These are phyloP conservation scores for Chrysotoxum bicinctum DNA, from an alignment of 2,888 invertebrate genomes.

Conservation along the genomic window DNA sequence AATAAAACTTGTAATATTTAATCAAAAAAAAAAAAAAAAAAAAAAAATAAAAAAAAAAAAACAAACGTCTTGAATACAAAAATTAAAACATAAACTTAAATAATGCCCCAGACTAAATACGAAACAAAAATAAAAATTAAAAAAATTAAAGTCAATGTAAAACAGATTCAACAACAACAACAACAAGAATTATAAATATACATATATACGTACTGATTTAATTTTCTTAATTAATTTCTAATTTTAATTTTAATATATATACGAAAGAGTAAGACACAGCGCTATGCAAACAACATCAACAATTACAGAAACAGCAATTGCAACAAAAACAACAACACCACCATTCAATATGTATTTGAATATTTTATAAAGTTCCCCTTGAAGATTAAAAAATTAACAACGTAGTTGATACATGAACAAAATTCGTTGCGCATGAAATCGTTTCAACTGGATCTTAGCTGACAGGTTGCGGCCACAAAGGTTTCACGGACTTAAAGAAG, in stretches of 20 bases:
- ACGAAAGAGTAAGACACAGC: slow-evolving; percentile 66
- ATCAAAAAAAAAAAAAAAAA: slow-evolving; percentile 44
- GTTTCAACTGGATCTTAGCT: slow-evolving; percentile 65
- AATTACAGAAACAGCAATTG: slow-evolving; percentile 32
- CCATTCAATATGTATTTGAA: slow-evolving; percentile 64
- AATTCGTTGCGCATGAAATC: slow-evolving; percentile 64
- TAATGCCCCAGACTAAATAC: slow-evolving; percentile 65
- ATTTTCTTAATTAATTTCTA: slow-evolving; percentile 66
- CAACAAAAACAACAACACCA: slow-evolving; percentile 50
- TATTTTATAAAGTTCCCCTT: slow-evolving; percentile 48
- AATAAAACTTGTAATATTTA: slow-evolving; percentile 45
- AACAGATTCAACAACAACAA: slow-evolving; percentile 48
- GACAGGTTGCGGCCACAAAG: slow-evolving; percentile 66
- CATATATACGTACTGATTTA: slow-evolving; percentile 69
- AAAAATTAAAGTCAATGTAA: background rate
- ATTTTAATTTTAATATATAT: slow-evolving; percentile 64
- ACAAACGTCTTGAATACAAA: slow-evolving; percentile 54
- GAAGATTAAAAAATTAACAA: slow-evolving; percentile 34
- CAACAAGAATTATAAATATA: slow-evolving; percentile 40
- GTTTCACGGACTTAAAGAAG: slow-evolving; percentile 58
- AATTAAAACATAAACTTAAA: slow-evolving; percentile 54
- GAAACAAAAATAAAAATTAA: slow-evolving; percentile 21
- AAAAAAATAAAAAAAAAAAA: slow-evolving; percentile 37
- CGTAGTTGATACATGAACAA: slow-evolving; percentile 40
- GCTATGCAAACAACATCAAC: slow-evolving; percentile 69